Percentiles rank a stretch among this genome's conserved stretches.
Conservation (phyloP, 2,888 invertebrate species). For the Melangyna quadrimaculata region DNA sequence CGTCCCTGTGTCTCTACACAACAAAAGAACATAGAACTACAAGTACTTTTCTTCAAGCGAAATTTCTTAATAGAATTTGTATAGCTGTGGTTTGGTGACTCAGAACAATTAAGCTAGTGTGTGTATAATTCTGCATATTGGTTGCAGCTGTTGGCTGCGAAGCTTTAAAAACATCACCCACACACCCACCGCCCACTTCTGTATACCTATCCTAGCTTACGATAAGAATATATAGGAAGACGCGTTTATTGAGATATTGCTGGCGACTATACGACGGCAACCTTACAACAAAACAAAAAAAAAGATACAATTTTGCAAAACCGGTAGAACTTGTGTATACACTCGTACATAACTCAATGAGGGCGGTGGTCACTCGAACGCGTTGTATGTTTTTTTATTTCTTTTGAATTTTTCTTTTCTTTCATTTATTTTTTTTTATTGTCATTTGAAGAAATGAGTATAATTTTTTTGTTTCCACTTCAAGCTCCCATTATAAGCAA, state of each 20-base stretch:
- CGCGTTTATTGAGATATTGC: background rate
- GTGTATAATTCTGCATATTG: constrained; percentile 1
- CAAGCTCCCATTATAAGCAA: constrained; percentile 51
- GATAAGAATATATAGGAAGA: background rate
- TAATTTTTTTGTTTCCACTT: constrained; percentile 16
- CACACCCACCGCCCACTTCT: background rate
- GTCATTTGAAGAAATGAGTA: constrained; percentile 24
- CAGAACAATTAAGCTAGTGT: background rate
- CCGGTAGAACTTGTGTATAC: constrained; percentile 9
- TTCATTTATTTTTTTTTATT: background rate
- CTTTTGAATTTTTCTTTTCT: background rate
- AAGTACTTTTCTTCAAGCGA: background rate
- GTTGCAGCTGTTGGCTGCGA: background rate
- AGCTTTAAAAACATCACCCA: background rate
- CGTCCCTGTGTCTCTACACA: background rate
- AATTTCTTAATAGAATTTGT: background rate
- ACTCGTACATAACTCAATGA: background rate
- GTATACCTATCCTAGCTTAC: background rate
- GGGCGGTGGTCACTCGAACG: constrained; percentile 27
- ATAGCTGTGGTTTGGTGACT: background rate
- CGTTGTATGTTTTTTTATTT: background rate
- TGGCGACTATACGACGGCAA: constrained; percentile 6
- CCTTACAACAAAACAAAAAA: background rate
- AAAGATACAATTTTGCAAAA: constrained; percentile 18
- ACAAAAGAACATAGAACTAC: background rate